These are phyloP conservation scores for Brachyopa scutellaris DNA, from an alignment of 2,888 invertebrate species.

Conservation along the genomic window DNA sequence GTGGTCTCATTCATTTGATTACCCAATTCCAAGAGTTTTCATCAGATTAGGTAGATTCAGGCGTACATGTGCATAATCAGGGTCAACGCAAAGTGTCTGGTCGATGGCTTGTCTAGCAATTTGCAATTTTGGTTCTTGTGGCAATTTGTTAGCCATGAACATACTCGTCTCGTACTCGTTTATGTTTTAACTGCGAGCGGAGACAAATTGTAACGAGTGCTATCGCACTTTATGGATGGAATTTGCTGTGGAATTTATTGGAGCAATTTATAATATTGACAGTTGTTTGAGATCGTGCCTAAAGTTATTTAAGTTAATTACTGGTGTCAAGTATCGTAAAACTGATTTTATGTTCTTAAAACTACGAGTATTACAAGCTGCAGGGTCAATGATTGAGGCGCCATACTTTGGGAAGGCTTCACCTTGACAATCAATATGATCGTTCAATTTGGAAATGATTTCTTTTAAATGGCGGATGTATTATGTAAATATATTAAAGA, in stretches of 20 bases:
- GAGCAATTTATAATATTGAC: not conserved
- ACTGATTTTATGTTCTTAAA: no score
- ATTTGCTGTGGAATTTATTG: not conserved
- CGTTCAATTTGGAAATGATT: no score
- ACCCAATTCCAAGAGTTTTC: not conserved
- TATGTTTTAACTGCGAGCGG: not conserved
- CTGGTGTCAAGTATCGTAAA: no score
- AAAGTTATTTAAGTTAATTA: not conserved
- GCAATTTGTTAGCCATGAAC: not conserved
- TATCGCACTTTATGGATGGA: not conserved
- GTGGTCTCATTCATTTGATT: conserved; percentile 3
- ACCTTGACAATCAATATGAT: no score
- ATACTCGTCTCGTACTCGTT: no score
- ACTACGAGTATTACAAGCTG: no score
- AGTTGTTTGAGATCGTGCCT: not conserved
- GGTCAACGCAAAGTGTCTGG: conserved; percentile 20
- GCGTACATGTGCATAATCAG: conserved; percentile 18
- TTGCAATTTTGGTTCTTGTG: not conserved
- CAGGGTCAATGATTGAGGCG: no score
- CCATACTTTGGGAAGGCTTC: no score
- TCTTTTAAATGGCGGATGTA: no score
- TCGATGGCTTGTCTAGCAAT: conserved; percentile 15
- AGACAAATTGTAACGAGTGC: conserved; percentile 4
- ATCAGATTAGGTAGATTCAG: not conserved
- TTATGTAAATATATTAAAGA: no score